Percentiles rank a stretch among this genome's conserved stretches.
Conservation (phyloP, 2,888 invertebrate species). For the Pammene fasciana region DNA sequence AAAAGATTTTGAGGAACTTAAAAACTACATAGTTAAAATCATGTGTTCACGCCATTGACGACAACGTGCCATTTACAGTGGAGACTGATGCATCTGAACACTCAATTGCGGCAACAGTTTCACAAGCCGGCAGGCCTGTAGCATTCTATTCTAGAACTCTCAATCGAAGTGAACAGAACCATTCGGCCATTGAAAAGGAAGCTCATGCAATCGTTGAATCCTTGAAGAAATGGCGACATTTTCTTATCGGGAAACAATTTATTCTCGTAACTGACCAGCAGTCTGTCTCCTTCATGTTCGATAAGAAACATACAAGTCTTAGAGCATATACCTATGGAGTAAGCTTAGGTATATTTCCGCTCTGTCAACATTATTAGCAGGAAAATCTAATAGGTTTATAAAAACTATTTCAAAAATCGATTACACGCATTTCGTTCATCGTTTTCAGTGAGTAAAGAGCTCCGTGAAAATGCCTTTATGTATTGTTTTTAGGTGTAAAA, state of each 20-base stretch:
- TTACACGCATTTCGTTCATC: too few relatives aligned
- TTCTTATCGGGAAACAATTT: conserved; percentile 12
- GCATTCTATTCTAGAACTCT: background rate
- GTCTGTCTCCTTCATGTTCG: conserved; percentile 22
- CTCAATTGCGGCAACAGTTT: conserved; percentile 18
- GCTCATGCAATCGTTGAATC: conserved; percentile 14
- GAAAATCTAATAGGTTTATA: too few relatives aligned
- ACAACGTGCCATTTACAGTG: conserved; percentile 15
- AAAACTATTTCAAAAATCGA: too few relatives aligned
- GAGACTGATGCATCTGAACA: conserved; percentile 28
- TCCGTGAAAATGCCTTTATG: too few relatives aligned
- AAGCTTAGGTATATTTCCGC: too few relatives aligned
- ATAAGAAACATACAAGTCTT: conserved; percentile 8
- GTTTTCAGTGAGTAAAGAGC: too few relatives aligned
- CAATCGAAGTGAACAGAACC: background rate
- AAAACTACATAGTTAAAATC: conserved; percentile 5
- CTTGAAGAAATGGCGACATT: conserved; percentile 30
- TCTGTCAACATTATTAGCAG: too few relatives aligned
- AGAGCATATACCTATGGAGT: too few relatives aligned
- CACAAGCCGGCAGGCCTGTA: conserved; percentile 21
- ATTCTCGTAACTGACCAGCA: conserved; percentile 11
- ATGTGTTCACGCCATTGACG: conserved; percentile 7
- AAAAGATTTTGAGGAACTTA: background rate
- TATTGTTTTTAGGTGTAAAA: too few relatives aligned
- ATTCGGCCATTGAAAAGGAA: background rate